Evolutionary conservation across 1,140 invertebrate genomes (phyloP).

Genomic region (Meteorus sp.): DNA sequence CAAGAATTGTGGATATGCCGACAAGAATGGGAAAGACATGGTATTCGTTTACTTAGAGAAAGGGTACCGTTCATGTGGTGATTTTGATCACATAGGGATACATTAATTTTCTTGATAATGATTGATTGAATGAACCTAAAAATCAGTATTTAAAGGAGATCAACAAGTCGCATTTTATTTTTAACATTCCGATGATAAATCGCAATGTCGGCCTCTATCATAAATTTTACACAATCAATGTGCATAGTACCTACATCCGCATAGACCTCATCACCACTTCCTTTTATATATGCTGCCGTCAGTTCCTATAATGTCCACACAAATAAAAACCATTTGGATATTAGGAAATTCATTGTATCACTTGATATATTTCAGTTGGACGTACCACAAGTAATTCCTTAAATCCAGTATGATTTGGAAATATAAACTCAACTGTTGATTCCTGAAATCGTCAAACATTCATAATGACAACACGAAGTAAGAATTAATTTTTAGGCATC

Average conservation of each 20-base stretch:
- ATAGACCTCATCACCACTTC: conserved; percentile 51
- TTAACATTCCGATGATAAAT: conserved; percentile 46
- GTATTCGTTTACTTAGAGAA: conserved; percentile 85
- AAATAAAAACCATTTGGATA: conserved; percentile 20
- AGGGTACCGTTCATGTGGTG: conserved; percentile 81
- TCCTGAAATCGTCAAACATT: conserved; percentile 31
- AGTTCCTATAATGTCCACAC: conserved; percentile 37
- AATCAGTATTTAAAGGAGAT: conserved; percentile 32
- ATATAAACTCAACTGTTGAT: conserved; percentile 33
- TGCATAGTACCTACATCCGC: conserved; percentile 33
- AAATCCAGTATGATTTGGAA: conserved; percentile 37
- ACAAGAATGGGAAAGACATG: conserved; percentile 83
- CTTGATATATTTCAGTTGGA: conserved; percentile 15
- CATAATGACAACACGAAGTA: background rate
- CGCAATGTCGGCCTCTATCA: conserved; percentile 43
- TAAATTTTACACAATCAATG: conserved; percentile 34
- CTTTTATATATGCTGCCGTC: conserved; percentile 35
- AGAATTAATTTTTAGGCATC: background rate
- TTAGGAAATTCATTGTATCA: too few species aligned
- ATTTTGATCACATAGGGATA: conserved; percentile 25
- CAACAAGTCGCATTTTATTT: conserved; percentile 41
- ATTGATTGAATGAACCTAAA: background rate
- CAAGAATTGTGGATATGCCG: conserved; percentile 90
- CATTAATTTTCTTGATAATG: background rate
- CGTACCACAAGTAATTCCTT: background rate